phyloP scores from a whole-genome alignment of 2,888 invertebrate species.

The Amphipoea lucens region DNA sequence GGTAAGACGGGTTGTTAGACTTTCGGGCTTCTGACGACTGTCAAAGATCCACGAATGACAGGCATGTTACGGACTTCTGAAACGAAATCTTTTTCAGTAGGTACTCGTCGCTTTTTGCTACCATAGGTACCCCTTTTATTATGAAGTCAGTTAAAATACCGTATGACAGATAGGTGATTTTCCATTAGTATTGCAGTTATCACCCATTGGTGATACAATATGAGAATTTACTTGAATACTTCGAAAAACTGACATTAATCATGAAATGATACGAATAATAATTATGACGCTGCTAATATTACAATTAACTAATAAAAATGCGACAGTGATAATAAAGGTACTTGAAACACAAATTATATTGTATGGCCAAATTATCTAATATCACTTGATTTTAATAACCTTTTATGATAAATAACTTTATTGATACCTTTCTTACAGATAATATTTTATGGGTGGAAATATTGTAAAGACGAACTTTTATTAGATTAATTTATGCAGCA shows the following conservation, averaged over 20 bases:
- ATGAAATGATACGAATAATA: background rate
- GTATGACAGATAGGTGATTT: background rate
- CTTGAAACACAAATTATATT: background rate
- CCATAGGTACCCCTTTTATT: no score
- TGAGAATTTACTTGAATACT: background rate
- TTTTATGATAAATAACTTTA: conserved; percentile 9
- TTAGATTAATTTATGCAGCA: background rate
- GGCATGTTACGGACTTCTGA: background rate
- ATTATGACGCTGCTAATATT: conserved; percentile 15
- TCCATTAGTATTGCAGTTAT: background rate
- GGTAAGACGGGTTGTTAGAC: background rate
- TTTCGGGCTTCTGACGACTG: background rate
- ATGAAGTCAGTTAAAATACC: no score
- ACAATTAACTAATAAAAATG: conserved; percentile 26
- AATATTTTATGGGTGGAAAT: background rate
- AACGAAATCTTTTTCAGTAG: background rate
- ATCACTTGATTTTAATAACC: conserved; percentile 39
- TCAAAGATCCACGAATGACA: background rate
- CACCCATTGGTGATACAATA: background rate
- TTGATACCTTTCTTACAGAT: conserved; percentile 4
- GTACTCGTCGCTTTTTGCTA: no score
- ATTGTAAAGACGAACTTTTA: background rate
- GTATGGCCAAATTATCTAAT: background rate
- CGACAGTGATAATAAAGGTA: background rate
- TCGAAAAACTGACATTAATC: background rate